Conservation (phyloP, 2,113 vertebrate genomes). For the Onychostoma macrolepis region DNA sequence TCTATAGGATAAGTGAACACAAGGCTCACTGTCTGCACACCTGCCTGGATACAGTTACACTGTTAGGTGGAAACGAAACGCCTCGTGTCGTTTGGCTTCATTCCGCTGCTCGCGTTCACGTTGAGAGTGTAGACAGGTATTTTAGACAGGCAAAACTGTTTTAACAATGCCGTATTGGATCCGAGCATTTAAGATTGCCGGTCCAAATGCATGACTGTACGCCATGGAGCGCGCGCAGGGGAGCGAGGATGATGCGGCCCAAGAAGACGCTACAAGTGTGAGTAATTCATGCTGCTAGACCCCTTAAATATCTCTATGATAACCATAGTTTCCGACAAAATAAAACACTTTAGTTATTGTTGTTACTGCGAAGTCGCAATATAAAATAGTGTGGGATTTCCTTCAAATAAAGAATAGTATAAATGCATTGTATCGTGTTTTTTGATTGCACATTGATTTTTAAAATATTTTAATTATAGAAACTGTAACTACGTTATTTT, state of each 20-base stretch:
- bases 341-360: background rate
- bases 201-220: constrained; percentile 60
- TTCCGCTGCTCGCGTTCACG: background rate
- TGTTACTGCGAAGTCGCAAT: background rate
- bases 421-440: background rate
- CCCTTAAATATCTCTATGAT: background rate
- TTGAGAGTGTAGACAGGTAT: background rate
- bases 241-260: constrained; percentile 56
- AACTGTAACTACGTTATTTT: background rate
- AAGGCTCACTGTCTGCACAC: constrained; percentile 34
- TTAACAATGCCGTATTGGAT: constrained; percentile 38
- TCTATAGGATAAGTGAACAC: constrained; percentile 48
- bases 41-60: constrained; percentile 56
- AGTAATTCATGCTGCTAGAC: constrained; percentile 55
- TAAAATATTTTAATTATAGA: background rate
- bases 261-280: constrained; percentile 69
- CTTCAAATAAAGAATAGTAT: background rate
- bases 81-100: constrained; percentile 36
- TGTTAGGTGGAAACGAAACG: constrained; percentile 8
- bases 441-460: background rate
- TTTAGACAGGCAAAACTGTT: background rate
- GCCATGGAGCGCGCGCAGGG: constrained; percentile 69
- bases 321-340: background rate
- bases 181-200: background rate
- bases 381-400: background rate